A percentile compares a stretch with the other conserved stretches of the same genome.
Evolutionary conservation across 2,888 invertebrate species (phyloP).

Genomic region (Folsomia candida): DNA sequence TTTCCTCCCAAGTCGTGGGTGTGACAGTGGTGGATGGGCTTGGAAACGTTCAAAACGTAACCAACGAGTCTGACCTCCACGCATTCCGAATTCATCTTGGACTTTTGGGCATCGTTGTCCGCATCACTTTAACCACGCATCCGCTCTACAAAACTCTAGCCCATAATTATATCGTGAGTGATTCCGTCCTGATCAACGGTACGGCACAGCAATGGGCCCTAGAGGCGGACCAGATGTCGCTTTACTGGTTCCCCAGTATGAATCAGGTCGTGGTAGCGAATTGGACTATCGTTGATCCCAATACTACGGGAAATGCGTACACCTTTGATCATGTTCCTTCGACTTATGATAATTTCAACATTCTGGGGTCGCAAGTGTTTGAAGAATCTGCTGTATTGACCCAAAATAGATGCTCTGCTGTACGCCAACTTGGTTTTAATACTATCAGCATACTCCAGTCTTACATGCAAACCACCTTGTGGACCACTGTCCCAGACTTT

Average conservation of each 20-base stretch:
- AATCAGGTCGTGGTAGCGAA: constrained; percentile 21
- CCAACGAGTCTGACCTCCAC: constrained; percentile 4
- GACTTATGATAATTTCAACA: constrained; percentile 1
- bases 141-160: constrained; percentile 22
- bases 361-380: background rate
- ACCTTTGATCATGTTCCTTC: constrained; percentile 16
- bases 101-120: constrained; percentile 19
- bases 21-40: constrained; percentile 24
- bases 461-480: background rate
- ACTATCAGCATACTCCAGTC: background rate
- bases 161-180: constrained; percentile 7
- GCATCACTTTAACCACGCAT: constrained; percentile 12
- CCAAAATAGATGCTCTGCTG: background rate
- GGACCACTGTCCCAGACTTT: background rate
- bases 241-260: constrained; percentile 26
- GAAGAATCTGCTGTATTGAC: constrained; percentile 7
- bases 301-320: background rate
- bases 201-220: background rate
- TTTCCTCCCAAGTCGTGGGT: constrained; percentile 19
- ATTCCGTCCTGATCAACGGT: constrained; percentile 14
- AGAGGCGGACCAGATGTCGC: constrained; percentile 11
- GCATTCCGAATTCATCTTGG: constrained; percentile 28
- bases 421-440: background rate
- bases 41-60: constrained; percentile 16
- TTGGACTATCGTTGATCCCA: constrained; percentile 25